Evolutionary conservation across 2,113 vertebrate genomes (phyloP).

Genomic region (Raja brachyura): DNA sequence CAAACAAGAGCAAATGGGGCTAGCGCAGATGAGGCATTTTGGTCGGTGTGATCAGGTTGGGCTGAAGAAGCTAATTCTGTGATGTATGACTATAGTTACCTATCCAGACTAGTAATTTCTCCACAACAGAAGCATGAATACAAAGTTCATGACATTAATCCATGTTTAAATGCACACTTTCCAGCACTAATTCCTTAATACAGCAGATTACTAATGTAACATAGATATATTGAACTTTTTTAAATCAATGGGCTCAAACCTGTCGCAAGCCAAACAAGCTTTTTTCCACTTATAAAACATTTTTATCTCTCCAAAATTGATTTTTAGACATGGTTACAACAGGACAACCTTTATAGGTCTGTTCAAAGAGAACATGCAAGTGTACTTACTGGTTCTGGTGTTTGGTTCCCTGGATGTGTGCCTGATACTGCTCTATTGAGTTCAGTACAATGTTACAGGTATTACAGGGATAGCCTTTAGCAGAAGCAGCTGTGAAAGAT

Average conservation of each 20-base stretch:
- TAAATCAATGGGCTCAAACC: too few species aligned
- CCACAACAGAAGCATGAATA: neutral
- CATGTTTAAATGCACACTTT: neutral
- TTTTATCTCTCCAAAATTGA: neutral
- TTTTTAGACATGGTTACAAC: neutral
- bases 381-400: conserved; percentile 93
- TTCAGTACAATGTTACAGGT: conserved; percentile 89
- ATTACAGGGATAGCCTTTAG: conserved; percentile 83
- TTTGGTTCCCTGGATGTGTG: conserved; percentile 92
- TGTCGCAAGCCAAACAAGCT: neutral
- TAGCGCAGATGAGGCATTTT: too few species aligned
- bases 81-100: neutral
- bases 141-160: neutral
- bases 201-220: too few species aligned
- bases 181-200: neutral
- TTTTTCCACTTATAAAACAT: neutral
- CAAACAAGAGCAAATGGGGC: too few species aligned
- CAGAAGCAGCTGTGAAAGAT: conserved; percentile 65
- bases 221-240: neutral
- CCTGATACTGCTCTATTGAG: conserved; percentile 96
- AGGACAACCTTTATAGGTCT: conserved; percentile 20
- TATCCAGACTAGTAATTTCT: neutral
- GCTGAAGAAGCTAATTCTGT: too few species aligned
- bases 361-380: neutral
- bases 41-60: too few species aligned